Evolutionary conservation across 2,797 vertebrate species (phyloP).

Genomic region (Gallinago stenura): DNA sequence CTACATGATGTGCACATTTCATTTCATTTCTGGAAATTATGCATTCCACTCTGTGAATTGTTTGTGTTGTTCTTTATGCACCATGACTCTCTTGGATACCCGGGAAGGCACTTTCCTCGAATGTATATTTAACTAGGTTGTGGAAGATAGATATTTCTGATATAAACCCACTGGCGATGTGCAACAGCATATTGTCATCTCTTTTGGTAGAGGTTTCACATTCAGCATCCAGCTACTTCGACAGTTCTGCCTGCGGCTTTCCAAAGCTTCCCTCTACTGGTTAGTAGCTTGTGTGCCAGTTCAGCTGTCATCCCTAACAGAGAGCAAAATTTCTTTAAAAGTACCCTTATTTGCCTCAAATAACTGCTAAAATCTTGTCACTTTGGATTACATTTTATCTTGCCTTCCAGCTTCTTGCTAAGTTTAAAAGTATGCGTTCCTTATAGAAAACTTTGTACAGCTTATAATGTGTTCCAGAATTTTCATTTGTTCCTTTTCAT

Average conservation of each 20-base stretch:
- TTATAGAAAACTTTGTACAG: background rate
- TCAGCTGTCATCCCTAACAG: background rate
- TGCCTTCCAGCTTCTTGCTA: slow-evolving; percentile 19
- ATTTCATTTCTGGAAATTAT: background rate
- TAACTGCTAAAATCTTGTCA: slow-evolving; percentile 25
- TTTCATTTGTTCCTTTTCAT: slow-evolving; percentile 10
- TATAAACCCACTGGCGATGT: background rate
- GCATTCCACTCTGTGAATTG: background rate
- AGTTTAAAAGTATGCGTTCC: background rate
- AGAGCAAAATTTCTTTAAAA: background rate
- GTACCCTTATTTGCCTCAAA: background rate
- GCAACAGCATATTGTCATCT: background rate
- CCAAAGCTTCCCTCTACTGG: background rate
- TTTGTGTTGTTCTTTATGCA: background rate
- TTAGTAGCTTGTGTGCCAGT: background rate
- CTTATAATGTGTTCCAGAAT: background rate
- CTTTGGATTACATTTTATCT: background rate
- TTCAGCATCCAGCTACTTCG: background rate
- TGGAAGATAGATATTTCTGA: background rate
- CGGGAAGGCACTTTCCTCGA: background rate
- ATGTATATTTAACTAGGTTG: background rate
- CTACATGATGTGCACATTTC: rapidly evolving
- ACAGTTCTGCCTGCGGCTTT: background rate
- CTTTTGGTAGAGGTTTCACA: background rate
- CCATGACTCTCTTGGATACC: background rate